Evolutionary conservation across 2,888 invertebrate species (phyloP), one percentile per base, ranked within the genome.

Genomic region (Drosophila rellima): DNA sequence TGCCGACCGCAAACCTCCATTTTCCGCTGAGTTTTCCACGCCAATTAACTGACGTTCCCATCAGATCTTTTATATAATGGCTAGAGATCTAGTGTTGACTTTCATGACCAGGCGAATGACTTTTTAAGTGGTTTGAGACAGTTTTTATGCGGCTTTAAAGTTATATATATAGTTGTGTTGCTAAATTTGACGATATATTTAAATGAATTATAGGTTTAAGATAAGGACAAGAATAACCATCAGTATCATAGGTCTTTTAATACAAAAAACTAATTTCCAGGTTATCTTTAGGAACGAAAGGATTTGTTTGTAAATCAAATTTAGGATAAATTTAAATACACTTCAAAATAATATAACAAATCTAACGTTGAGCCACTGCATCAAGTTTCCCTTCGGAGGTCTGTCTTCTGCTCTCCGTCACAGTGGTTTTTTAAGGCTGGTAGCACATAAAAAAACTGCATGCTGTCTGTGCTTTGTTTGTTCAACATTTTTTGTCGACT

Each of bases 1-100:
- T 51, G 56, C 56, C 10, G 20, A 55, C 44, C 59, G 8, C 63
- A 67, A 11, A 51, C 64, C 63, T 54, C 17, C 15, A 42, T 42
- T 56, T 65, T 61, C 47, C 39, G n/a, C 37, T 13, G 8, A 44
- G 48, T 66, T 74, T 82, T 80, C 85, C 83, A 82, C 78, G 76
- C 74, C 81, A 83, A 86, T 83, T 83, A 80, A 70, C 76, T 66
- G 13, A 57, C 44, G 48, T 71, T 79, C 74, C 59, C 74, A 77
- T 60, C 61, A 67, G 56, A 65, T 63, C 35, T 52, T 48, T 79
- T 69, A 63, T 70, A 61, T 77, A 82, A 81, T 63, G 13, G 26
- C 33, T 44, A 45, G 48, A 57, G 63, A 61, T 67, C 42, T 74
- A 47, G 31, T 51, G 51, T 18, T 39, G 48, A 42, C 35, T 62